Evolutionary conservation across 1,140 invertebrate genomes (phyloP).

Genomic region (Anastrepha ludens): DNA sequence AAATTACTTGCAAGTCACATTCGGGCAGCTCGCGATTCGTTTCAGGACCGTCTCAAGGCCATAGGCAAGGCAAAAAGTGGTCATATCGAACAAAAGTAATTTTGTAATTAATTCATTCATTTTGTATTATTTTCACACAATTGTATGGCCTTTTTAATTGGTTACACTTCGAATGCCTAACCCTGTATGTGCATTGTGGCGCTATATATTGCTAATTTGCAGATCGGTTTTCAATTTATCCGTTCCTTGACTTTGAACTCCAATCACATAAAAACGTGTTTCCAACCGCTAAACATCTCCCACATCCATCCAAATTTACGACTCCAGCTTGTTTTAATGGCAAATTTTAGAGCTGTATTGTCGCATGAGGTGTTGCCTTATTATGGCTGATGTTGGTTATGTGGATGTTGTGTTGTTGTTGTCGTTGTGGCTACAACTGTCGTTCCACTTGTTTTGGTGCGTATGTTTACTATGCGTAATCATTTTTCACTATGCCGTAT

Average conservation of each 20-base stretch:
- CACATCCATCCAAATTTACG: neutral
- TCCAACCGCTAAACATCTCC: neutral
- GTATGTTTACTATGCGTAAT: neutral
- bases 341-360: neutral
- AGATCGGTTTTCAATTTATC: neutral
- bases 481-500: neutral
- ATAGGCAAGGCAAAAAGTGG: too few relatives aligned
- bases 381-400: neutral
- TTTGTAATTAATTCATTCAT: too few relatives aligned
- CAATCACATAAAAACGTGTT: neutral
- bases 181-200: too few relatives aligned
- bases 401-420: neutral
- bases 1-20: too few relatives aligned
- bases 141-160: too few relatives aligned
- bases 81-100: too few relatives aligned
- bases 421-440: neutral
- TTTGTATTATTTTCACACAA: too few relatives aligned
- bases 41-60: too few relatives aligned
- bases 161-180: too few relatives aligned
- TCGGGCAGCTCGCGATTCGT: too few relatives aligned
- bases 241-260: conserved; percentile 4
- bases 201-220: neutral
- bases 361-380: conserved; percentile 6
- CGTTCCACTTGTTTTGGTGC: conserved; percentile 17
- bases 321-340: neutral